A percentile compares a stretch with the other conserved stretches of the same genome.
Conservation (phyloP, 2,113 vertebrate species). For the Macroglossus sobrinus region DNA sequence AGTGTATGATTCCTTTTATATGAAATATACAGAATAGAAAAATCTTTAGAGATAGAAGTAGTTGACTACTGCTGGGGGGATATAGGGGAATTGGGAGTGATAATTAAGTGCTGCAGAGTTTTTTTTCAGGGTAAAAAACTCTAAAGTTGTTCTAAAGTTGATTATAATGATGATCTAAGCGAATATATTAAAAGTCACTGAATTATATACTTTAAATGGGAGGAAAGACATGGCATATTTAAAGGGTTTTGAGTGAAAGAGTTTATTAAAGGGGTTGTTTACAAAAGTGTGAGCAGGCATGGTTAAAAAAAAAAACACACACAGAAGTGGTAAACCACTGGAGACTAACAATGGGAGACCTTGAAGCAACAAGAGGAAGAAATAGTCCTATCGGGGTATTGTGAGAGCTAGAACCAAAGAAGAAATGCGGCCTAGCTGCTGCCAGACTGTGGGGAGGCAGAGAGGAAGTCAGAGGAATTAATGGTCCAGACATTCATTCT, state of each 20-base stretch:
- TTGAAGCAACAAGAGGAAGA: neutral
- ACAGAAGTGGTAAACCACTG: neutral
- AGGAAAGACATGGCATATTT: neutral
- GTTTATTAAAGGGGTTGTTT: neutral
- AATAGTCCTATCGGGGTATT: neutral
- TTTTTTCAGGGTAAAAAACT: neutral
- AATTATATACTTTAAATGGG: neutral
- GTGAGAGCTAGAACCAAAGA: neutral
- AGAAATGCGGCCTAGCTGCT: neutral
- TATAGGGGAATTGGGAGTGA: neutral
- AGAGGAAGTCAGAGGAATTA: neutral
- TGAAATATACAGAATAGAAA: neutral
- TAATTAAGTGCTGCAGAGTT: neutral
- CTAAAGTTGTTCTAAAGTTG: neutral
- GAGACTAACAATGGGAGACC: neutral
- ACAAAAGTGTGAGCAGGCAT: neutral
- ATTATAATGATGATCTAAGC: neutral
- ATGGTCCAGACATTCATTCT: fast-evolving
- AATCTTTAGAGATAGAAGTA: neutral
- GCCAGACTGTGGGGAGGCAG: neutral
- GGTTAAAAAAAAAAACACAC: neutral
- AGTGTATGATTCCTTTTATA: neutral
- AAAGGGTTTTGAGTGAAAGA: neutral
- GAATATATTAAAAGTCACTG: neutral
- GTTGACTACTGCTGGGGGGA: neutral